These are phyloP conservation scores for Luehdorfia chinensis DNA, from an alignment of 1,140 invertebrate genomes.

Conservation along the genomic window DNA sequence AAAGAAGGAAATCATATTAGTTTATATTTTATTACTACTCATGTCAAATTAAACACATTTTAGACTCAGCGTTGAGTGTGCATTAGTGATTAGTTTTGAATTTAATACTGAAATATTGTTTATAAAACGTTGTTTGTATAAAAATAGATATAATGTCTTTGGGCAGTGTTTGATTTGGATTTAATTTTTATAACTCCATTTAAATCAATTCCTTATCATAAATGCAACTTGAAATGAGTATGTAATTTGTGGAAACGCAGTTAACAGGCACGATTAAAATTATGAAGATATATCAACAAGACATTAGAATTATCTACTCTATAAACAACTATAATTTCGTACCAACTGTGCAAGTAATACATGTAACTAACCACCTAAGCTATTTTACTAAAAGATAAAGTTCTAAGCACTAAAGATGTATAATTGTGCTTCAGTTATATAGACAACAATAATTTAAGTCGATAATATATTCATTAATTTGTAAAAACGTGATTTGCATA, in stretches of 20 bases:
- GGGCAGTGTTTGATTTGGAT: constrained; percentile 28
- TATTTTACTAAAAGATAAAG: constrained; percentile 24
- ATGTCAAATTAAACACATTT: constrained; percentile 23
- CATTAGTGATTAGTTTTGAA: constrained; percentile 1
- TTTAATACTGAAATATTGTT: constrained; percentile 11
- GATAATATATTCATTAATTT: constrained; percentile 7
- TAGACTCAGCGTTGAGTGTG: constrained; percentile 44
- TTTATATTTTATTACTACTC: constrained; percentile 7
- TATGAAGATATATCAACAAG: constrained; percentile 30
- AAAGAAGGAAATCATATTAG: constrained; percentile 4
- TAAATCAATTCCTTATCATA: constrained; percentile 44
- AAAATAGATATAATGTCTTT: constrained; percentile 28
- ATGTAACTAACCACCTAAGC: constrained; percentile 32
- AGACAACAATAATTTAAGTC: constrained; percentile 18
- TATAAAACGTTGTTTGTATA: constrained; percentile 30
- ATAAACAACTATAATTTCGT: constrained; percentile 49
- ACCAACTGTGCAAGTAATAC: constrained; percentile 52
- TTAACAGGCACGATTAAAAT: constrained; percentile 22
- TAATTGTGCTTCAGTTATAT: constrained; percentile 36
- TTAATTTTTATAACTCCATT: constrained; percentile 18
- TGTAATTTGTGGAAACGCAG: constrained; percentile 16
- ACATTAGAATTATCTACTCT: constrained; percentile 28
- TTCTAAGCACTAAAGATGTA: constrained; percentile 29
- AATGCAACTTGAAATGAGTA: constrained; percentile 31
- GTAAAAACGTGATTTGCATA: not conserved